phyloP scores from a whole-genome alignment of 2,113 vertebrate species.

The Sula dactylatra region DNA sequence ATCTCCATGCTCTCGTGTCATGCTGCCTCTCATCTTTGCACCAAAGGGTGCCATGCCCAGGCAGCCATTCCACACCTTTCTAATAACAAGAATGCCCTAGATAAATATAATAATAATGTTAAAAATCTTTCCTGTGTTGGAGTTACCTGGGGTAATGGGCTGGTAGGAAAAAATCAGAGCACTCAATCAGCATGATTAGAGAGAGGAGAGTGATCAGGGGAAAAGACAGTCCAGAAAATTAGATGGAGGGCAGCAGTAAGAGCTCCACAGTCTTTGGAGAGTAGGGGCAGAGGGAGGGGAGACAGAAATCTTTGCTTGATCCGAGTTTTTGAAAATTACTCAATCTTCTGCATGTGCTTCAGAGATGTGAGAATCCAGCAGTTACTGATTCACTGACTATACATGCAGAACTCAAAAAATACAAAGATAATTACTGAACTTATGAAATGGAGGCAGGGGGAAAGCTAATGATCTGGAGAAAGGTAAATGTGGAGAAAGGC shows the following conservation, averaged over 20 bases:
- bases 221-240: neutral
- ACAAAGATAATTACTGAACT: neutral
- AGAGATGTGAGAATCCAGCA: neutral
- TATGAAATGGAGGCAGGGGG: neutral
- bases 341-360: neutral
- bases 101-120: neutral
- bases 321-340: neutral
- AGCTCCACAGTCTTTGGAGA: neutral
- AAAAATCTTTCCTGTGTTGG: neutral
- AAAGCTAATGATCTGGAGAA: neutral
- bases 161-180: neutral
- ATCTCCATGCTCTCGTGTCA: neutral
- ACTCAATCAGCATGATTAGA: neutral
- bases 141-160: neutral
- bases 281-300: neutral
- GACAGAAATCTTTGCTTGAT: neutral
- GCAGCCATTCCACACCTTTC: neutral
- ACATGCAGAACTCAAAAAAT: neutral
- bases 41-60: neutral
- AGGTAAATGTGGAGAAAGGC: neutral
- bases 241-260: neutral
- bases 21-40: neutral
- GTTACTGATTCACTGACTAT: neutral
- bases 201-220: neutral
- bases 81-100: neutral